Evolutionary conservation across 2,888 invertebrate genomes (phyloP).

Genomic region (Volucella inanis): DNA sequence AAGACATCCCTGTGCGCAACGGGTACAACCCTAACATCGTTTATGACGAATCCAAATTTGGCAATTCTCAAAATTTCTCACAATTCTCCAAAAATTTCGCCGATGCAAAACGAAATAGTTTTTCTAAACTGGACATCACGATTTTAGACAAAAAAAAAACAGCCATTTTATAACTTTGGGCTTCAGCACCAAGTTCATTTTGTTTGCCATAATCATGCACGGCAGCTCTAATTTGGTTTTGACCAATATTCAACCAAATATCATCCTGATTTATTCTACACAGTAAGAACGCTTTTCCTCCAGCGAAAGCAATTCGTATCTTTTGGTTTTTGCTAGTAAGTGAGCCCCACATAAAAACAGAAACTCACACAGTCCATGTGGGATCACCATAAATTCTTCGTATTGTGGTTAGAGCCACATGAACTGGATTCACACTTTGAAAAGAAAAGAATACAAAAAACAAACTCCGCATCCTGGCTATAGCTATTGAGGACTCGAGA

Average conservation of each 20-base stretch:
- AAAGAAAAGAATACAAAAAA: neutral
- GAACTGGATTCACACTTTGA: constrained; percentile 11
- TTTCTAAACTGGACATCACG: neutral
- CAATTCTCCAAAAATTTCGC: too few species aligned
- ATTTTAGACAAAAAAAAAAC: neutral
- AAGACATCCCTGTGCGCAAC: too few species aligned
- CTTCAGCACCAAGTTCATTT: constrained; percentile 5
- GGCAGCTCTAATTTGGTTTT: neutral
- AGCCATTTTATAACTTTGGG: neutral
- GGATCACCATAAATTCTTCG: constrained; percentile 38
- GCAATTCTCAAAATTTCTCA: too few species aligned
- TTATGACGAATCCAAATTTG: too few species aligned
- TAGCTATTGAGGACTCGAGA: neutral
- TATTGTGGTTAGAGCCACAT: neutral
- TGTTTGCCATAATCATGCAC: neutral
- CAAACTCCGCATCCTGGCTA: constrained; percentile 17
- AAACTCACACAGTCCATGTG: neutral
- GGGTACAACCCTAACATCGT: too few species aligned
- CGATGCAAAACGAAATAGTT: neutral
- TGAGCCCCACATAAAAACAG: constrained; percentile 8
- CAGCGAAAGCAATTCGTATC: neutral
- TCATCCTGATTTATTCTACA: constrained; percentile 49
- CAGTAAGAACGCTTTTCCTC: neutral
- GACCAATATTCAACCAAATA: constrained; percentile 26
- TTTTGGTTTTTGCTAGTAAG: constrained; percentile 1